A percentile compares a stretch with the other conserved stretches of the same genome.
Conservation (phyloP, 2,888 invertebrate genomes). For the Escarpia spicata region DNA sequence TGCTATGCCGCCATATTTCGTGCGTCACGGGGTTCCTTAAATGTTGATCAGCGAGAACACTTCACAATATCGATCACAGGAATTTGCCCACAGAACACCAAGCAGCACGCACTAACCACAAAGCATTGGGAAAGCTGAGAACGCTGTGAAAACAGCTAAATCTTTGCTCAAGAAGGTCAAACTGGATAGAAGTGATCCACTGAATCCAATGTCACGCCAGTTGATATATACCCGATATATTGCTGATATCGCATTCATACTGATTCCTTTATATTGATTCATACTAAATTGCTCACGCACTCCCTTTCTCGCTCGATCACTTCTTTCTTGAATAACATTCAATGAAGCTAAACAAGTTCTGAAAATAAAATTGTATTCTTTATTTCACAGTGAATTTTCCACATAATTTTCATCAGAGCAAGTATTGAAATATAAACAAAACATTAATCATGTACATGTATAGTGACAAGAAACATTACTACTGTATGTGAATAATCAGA, state of each 20-base stretch:
- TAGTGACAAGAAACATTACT: not conserved
- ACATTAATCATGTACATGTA: not conserved
- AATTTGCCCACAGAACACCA: too few species aligned
- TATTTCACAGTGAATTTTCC: not conserved
- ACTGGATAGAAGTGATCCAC: too few species aligned
- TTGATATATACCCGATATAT: not conserved
- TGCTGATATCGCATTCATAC: slow-evolving; percentile 1
- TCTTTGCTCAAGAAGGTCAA: too few species aligned
- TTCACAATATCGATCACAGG: too few species aligned
- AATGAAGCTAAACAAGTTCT: slow-evolving; percentile 18
- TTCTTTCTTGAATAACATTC: slow-evolving; percentile 19
- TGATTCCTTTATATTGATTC: not conserved
- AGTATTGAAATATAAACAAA: slow-evolving; percentile 14
- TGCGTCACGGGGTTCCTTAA: too few species aligned
- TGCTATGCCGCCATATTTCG: too few species aligned
- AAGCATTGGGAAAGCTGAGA: too few species aligned
- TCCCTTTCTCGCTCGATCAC: not conserved
- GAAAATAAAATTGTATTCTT: not conserved
- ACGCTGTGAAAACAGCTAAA: too few species aligned
- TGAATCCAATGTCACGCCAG: not conserved
- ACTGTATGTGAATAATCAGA: not conserved
- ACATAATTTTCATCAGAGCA: slow-evolving; percentile 8
- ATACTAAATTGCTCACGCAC: slow-evolving; percentile 1
- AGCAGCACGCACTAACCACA: too few species aligned
- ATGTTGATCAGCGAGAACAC: too few species aligned